Conservation (phyloP, 2,888 invertebrate species). For the Margaritifera margaritifera region DNA sequence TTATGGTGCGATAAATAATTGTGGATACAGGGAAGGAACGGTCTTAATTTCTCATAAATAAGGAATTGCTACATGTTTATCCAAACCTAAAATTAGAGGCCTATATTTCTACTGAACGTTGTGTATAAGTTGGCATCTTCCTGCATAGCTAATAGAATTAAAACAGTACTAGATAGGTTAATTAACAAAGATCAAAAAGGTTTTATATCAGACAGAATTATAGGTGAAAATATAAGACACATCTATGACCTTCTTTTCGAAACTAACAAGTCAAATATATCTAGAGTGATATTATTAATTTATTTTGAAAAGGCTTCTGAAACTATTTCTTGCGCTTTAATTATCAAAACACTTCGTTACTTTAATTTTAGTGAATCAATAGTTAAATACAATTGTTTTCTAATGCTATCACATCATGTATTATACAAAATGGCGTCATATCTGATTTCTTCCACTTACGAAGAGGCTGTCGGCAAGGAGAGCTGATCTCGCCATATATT, state of each 20-base stretch:
- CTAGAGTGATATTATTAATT: too few relatives aligned
- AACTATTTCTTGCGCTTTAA: neutral
- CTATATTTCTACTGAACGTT: conserved; percentile 2
- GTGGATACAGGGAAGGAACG: neutral
- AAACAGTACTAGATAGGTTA: neutral
- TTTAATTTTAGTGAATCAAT: neutral
- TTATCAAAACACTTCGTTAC: neutral
- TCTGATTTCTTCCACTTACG: neutral
- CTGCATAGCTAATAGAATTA: neutral
- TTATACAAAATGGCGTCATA: neutral
- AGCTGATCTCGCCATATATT: neutral
- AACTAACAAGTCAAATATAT: neutral
- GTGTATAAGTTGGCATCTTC: conserved; percentile 3
- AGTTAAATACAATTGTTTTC: neutral
- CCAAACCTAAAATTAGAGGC: too few relatives aligned
- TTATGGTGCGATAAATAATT: neutral
- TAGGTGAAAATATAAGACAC: neutral
- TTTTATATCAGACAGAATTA: neutral
- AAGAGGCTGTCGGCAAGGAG: neutral
- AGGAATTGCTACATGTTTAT: too few relatives aligned
- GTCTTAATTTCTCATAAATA: neutral
- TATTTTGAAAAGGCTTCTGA: too few relatives aligned
- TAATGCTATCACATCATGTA: neutral
- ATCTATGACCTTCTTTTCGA: conserved; percentile 5
- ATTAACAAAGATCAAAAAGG: neutral